Base-by-base conservation (phyloP, 1,140 invertebrate species). In the Trachelipus rathkii region DNA sequence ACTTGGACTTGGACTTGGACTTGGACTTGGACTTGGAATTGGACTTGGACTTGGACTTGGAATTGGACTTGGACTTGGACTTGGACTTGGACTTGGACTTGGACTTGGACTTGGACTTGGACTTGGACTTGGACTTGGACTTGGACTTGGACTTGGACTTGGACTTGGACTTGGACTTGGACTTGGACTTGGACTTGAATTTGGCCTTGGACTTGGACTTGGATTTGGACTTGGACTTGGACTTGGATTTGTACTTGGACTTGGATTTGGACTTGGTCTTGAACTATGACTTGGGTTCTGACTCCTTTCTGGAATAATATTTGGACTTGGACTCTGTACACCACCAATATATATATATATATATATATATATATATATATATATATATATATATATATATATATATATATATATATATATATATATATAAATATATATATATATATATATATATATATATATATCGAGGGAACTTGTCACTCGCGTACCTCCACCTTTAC, bases 61-160 rank as follows among this genome's bases (percentile, higher is more conserved):
- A n/a, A n/a, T n/a, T n/a, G n/a, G n/a, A n/a, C n/a, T n/a, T n/a
- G n/a, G n/a, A n/a, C n/a, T n/a, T 53, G 50, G 50, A 53, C 10
- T 53, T 53, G 50, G 50, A 53, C 50, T 53, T 53, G 50, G 50
- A 53, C 10, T 53, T 53, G 50, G 50, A 53, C 50, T 53, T 53
- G 50, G 50, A 53, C 10, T 53, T 53, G 50, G 10, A 53, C 10
- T 53, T 53, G 50, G 50, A 53, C 50, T n/a, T 53, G 10, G 50
- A 53, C 10, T n/a, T 53, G 50, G 50, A 10, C 50, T 53, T 53
- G 10, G 10, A 53, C 10, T 53, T 53, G 50, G 50, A 53, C 10
- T 53, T 53, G 50, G 50, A 53, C 10, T 53, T 53, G 50, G 50
- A 53, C 50, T 53, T 53, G 50, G 50, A 53, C 10, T n/a, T 53